Base-by-base conservation (phyloP, 1,140 invertebrate species). In the Leptinotarsa texana region DNA sequence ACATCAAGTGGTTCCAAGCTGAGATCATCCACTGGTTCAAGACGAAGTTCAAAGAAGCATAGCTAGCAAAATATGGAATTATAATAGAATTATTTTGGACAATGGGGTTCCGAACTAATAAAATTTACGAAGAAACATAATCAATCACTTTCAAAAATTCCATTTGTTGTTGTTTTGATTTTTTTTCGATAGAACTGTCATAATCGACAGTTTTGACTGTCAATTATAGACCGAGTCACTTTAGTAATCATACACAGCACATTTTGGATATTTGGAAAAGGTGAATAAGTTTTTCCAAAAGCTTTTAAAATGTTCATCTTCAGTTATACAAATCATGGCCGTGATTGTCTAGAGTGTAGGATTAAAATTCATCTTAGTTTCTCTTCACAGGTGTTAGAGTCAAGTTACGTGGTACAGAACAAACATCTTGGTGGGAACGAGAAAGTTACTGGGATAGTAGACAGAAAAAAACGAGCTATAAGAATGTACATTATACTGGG, bases 361-460 rank as follows among this genome's bases (percentile, higher is more conserved):
- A 57, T 15, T 57, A 4, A 57, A 15, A 57, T 17, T 57, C 13
- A n/a, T 57, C 4, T 57, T 17, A 15, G 51, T 57, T 57, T 57
- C 15, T 11, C 33, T 42, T 42, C 33, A 42, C 33, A 68, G 66
- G 24, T 17, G 17, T 68, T 42, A 68, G 66, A 68, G n/a, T 27
- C 15, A 68, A 47, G 42, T 47, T 68, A 15, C n/a, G 66, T 42
- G 66, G 66, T 42, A 68, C 5, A 47, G 66, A 68, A 18, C 66
- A 68, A 15, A 68, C 66, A 42, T n/a, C 24, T 42, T 68, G 66
- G 66, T 42, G 24, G 42, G 66, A 68, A 47, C 27, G 66, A 68
- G 4, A 68, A 68, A 68, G 66, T 42, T 21, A 68, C 18, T 68
- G 42, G 13, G 66, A 68, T 47, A 68, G 66, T 18, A 18, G n/a